Evolutionary conservation across 2,888 invertebrate species (phyloP).

Genomic region (Apomyelois bistriatella): DNA sequence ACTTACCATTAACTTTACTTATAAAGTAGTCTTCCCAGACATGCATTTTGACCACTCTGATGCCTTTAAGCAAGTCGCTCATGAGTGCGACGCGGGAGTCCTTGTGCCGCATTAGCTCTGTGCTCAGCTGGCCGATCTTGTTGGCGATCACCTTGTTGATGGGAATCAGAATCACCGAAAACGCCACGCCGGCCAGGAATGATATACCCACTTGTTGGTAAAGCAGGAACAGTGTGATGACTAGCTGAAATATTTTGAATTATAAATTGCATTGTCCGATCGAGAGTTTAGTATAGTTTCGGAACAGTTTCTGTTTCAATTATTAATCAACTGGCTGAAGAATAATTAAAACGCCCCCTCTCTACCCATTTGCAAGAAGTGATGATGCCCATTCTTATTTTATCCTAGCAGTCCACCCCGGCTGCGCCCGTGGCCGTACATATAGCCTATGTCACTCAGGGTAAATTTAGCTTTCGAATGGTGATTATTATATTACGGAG

Average conservation of each 20-base stretch:
- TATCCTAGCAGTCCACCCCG: no score
- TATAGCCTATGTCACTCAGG: no score
- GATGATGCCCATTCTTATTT: no score
- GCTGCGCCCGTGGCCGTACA: no score
- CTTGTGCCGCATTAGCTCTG: constrained; percentile 93
- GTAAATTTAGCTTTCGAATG: no score
- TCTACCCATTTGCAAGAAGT: no score
- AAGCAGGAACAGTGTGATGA: constrained; percentile 89
- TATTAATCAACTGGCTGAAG: no score
- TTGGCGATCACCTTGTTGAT: constrained; percentile 94
- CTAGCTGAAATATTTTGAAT: constrained; percentile 74
- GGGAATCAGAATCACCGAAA: constrained; percentile 93
- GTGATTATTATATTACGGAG: no score
- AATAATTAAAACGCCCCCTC: no score
- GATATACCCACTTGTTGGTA: constrained; percentile 94
- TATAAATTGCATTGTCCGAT: background rate
- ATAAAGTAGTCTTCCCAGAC: constrained; percentile 96
- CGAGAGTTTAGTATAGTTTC: no score
- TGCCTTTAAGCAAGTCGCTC: constrained; percentile 92
- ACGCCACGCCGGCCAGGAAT: constrained; percentile 93
- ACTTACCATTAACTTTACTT: constrained; percentile 82
- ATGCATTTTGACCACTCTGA: constrained; percentile 93
- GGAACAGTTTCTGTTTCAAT: no score
- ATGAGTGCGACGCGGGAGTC: constrained; percentile 93
- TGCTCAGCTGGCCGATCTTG: constrained; percentile 92